A percentile compares a stretch with the other conserved stretches of the same genome.
Conservation (phyloP, 2,888 invertebrate genomes). For the Pammene aurita region DNA sequence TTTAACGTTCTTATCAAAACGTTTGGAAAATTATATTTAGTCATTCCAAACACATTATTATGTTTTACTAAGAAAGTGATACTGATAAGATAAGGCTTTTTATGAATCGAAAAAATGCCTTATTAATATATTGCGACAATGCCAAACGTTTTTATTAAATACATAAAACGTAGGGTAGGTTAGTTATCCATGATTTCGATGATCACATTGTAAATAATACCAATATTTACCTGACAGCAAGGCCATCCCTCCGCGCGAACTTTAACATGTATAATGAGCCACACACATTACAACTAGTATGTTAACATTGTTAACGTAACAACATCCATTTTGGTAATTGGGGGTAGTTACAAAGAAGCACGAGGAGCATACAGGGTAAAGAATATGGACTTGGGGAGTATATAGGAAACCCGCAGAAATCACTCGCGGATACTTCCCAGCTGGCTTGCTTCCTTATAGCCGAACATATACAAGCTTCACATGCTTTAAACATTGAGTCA, state of each 20-base stretch:
- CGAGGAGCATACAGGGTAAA: neutral
- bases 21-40: neutral
- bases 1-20: neutral
- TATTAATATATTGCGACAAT: no score
- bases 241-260: neutral
- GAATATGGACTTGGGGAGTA: neutral
- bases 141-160: neutral
- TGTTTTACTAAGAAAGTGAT: neutral
- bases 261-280: neutral
- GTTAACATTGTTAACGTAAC: neutral
- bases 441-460: constrained; percentile 4
- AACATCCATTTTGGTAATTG: neutral
- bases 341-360: neutral
- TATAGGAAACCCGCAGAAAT: neutral
- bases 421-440: neutral
- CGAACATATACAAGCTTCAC: constrained; percentile 55
- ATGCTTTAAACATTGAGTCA: constrained; percentile 56
- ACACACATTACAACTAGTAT: constrained; percentile 4
- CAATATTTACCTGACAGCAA: constrained; percentile 13
- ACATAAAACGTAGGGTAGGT: no score
- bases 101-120: no score
- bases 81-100: no score
- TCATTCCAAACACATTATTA: neutral
- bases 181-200: no score
- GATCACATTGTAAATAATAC: neutral